Percentiles rank a stretch among this genome's conserved stretches.
Conservation (phyloP, 2,797 vertebrate species). For the Myripristis murdjan region DNA sequence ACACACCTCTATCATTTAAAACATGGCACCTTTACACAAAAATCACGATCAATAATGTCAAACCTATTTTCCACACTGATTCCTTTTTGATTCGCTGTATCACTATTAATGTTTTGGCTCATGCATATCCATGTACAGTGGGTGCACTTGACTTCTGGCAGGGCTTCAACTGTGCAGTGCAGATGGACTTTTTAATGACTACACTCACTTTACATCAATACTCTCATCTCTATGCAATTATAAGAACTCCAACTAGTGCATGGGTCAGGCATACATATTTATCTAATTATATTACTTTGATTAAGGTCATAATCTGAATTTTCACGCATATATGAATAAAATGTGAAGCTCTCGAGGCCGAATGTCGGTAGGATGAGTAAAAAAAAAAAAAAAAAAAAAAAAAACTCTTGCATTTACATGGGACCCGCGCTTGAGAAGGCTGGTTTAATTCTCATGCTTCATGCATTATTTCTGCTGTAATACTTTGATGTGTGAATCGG, state of each 20-base stretch:
- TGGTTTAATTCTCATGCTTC: slow-evolving; percentile 27
- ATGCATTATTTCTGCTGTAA: slow-evolving; percentile 48
- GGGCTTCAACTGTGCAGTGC: slow-evolving; percentile 7
- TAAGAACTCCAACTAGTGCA: neutral
- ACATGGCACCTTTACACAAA: neutral
- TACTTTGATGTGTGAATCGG: slow-evolving; percentile 57
- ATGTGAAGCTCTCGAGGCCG: neutral
- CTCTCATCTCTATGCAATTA: slow-evolving; percentile 40
- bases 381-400: neutral
- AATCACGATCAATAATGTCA: neutral
- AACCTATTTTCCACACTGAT: neutral
- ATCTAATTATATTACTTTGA: slow-evolving; percentile 18
- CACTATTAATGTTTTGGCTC: slow-evolving; percentile 8
- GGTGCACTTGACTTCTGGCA: slow-evolving; percentile 18
- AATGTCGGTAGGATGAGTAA: neutral
- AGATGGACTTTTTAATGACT: slow-evolving; percentile 49
- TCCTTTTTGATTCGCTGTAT: slow-evolving; percentile 18
- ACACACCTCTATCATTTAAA: slow-evolving; percentile 12
- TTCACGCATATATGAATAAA: slow-evolving; percentile 28
- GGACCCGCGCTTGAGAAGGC: neutral
- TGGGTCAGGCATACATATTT: slow-evolving; percentile 18
- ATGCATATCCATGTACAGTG: slow-evolving; percentile 34
- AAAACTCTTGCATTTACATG: neutral
- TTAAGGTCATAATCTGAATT: slow-evolving; percentile 25
- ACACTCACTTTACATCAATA: slow-evolving; percentile 1